These are phyloP conservation scores for Phortica magna DNA, from an alignment of 2,888 invertebrate species.

Conservation along the genomic window DNA sequence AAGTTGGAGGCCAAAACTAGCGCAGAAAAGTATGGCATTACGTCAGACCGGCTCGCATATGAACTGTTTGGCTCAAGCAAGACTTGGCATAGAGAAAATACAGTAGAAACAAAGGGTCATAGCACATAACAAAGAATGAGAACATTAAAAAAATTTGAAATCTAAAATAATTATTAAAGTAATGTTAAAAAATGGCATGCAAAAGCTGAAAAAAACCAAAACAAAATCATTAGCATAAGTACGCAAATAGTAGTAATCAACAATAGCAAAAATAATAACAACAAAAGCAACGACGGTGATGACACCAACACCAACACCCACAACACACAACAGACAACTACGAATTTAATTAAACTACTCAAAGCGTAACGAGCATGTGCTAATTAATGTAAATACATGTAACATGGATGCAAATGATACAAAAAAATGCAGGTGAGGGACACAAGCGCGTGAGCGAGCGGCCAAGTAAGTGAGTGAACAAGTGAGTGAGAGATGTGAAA, in stretches of 20 bases:
- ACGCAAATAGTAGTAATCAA: background rate
- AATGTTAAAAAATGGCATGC: background rate
- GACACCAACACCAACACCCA: slow-evolving; percentile 21
- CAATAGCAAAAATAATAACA: background rate
- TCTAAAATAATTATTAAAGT: background rate
- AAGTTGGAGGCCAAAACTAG: slow-evolving; percentile 26
- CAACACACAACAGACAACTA: too few species aligned
- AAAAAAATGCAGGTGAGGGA: slow-evolving; percentile 55
- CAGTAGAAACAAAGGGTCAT: slow-evolving; percentile 2
- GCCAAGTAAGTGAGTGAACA: slow-evolving; percentile 38
- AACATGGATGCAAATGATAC: slow-evolving; percentile 67
- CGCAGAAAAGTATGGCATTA: slow-evolving; percentile 9
- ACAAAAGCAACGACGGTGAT: slow-evolving; percentile 31
- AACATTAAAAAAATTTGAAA: background rate
- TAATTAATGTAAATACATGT: slow-evolving; percentile 53
- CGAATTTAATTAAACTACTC: slow-evolving; percentile 30
- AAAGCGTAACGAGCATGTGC: slow-evolving; percentile 57
- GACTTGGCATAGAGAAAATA: background rate
- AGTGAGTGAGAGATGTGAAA: slow-evolving; percentile 16
- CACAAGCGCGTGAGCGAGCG: slow-evolving; percentile 33
- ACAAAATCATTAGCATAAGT: background rate
- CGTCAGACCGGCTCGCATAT: slow-evolving; percentile 24
- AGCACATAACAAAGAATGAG: background rate
- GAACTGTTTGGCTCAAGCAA: background rate
- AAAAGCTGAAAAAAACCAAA: background rate